Evolutionary conservation across 2,797 vertebrate species (phyloP).

Genomic region (Mormyrus proboscirostris): DNA sequence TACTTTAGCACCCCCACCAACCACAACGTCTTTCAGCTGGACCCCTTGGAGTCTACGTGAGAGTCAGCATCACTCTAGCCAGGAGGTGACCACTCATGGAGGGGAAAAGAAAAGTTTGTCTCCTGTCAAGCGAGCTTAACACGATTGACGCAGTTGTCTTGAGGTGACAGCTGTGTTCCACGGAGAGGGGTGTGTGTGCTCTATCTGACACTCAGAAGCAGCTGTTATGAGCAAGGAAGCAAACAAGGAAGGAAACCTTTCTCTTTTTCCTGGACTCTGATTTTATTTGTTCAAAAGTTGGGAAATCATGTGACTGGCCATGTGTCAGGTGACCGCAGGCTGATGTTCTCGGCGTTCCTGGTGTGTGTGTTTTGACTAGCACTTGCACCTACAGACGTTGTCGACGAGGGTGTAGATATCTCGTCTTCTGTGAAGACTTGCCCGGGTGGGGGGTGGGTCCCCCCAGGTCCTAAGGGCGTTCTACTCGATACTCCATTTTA

Average conservation of each 20-base stretch:
- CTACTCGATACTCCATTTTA: constrained; percentile 65
- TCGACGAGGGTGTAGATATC: constrained; percentile 40
- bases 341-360: constrained; percentile 23
- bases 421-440: constrained; percentile 95
- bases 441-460: constrained; percentile 53
- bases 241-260: constrained; percentile 29
- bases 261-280: constrained; percentile 50
- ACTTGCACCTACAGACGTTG: constrained; percentile 41
- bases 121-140: constrained; percentile 42
- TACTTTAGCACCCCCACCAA: constrained; percentile 77
- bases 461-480: constrained; percentile 56
- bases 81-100: constrained; percentile 46
- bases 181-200: constrained; percentile 47
- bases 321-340: constrained; percentile 45
- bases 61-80: constrained; percentile 20
- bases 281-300: constrained; percentile 42
- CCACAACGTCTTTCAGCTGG: constrained; percentile 83
- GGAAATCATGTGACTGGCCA: constrained; percentile 41
- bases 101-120: constrained; percentile 43
- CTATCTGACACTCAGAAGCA: constrained; percentile 51
- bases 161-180: constrained; percentile 54
- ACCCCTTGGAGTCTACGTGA: constrained; percentile 82
- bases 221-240: constrained; percentile 49
- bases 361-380: constrained; percentile 39
- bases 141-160: constrained; percentile 52